Evolutionary conservation across 2,113 vertebrate species (phyloP).

Genomic region (Kryptolebias marmoratus): DNA sequence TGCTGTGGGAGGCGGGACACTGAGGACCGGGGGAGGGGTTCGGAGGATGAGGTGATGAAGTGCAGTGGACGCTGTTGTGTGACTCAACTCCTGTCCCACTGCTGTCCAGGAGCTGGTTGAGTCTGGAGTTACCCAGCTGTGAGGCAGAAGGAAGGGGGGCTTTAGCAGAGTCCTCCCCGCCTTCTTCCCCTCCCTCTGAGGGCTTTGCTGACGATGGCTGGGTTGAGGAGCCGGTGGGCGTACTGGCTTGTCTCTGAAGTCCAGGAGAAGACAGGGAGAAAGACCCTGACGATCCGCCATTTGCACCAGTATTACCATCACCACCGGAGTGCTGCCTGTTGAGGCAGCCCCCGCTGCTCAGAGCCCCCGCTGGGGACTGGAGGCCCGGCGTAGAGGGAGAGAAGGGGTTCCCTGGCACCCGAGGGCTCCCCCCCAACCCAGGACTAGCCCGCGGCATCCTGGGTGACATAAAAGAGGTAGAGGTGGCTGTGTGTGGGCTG

Average conservation of each 20-base stretch:
- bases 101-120: constrained; percentile 87
- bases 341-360: constrained; percentile 65
- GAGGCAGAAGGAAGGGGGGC: constrained; percentile 69
- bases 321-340: constrained; percentile 82
- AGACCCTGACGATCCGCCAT: constrained; percentile 70
- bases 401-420: constrained; percentile 87
- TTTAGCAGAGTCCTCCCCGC: constrained; percentile 72
- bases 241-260: constrained; percentile 81
- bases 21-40: constrained; percentile 73
- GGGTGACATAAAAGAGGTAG: constrained; percentile 91
- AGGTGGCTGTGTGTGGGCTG: constrained; percentile 86
- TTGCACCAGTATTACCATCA: constrained; percentile 68
- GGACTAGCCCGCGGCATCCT: constrained; percentile 88
- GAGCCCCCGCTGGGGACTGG: constrained; percentile 84
- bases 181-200: constrained; percentile 56
- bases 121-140: constrained; percentile 82
- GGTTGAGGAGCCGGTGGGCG: constrained; percentile 68
- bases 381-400: constrained; percentile 86
- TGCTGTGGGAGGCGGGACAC: constrained; percentile 93
- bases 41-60: constrained; percentile 58
- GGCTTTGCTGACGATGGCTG: constrained; percentile 82
- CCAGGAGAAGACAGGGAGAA: constrained; percentile 84
- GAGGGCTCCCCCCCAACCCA: constrained; percentile 83
- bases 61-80: constrained; percentile 40
- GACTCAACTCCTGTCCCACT: constrained; percentile 69